Conservation (phyloP, 2,113 vertebrate genomes). For the Tapirus terrestris region DNA sequence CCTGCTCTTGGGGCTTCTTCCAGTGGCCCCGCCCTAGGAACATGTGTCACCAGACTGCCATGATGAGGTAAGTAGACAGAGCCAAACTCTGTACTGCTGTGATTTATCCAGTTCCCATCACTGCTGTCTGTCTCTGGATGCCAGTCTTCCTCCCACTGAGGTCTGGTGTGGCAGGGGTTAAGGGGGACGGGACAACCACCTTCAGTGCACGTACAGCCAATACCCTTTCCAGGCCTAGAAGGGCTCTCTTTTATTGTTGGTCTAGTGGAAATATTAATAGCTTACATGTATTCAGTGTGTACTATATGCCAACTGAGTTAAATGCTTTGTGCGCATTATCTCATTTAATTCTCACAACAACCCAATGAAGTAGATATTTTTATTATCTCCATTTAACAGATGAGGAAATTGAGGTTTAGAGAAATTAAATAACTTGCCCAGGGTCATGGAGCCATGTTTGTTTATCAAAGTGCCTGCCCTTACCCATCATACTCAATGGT, state of each 20-base stretch:
- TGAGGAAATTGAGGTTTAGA: not conserved
- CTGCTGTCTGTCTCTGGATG: not conserved
- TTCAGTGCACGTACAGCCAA: not conserved
- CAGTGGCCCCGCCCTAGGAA: not conserved
- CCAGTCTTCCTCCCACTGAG: not conserved
- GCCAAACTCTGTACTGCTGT: not conserved
- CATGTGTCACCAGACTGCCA: not conserved
- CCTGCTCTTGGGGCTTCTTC: not conserved
- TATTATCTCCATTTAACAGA: not conserved
- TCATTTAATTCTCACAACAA: not conserved
- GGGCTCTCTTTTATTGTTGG: not conserved
- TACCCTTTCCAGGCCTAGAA: not conserved
- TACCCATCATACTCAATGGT: not conserved
- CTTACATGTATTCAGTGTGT: not conserved
- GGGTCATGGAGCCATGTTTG: not conserved
- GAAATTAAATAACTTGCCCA: not conserved
- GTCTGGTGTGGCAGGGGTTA: not conserved
- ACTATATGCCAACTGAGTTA: accelerated
- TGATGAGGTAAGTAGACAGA: not conserved
- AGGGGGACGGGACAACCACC: too few relatives aligned
- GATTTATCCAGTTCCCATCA: not conserved
- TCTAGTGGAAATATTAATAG: not conserved
- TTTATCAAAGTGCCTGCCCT: not conserved
- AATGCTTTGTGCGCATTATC: not conserved
- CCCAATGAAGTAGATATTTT: not conserved